Evolutionary conservation across 1,140 invertebrate species (phyloP).

Genomic region (Drosophila varians): DNA sequence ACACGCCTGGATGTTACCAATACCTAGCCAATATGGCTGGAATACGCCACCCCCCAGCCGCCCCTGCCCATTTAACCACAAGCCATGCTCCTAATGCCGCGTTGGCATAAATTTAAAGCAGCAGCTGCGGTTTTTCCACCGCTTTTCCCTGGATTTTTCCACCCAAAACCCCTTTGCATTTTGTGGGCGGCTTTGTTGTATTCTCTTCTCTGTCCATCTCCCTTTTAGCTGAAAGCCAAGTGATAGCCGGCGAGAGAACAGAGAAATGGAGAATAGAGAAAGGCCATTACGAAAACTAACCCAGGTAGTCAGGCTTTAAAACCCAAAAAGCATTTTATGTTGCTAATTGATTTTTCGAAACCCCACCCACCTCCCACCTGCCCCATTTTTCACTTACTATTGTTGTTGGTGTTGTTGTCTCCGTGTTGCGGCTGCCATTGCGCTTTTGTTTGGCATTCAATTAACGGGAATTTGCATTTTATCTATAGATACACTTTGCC

Average conservation of each 20-base stretch:
- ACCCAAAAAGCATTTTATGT: constrained; percentile 64
- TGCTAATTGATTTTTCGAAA: constrained; percentile 77
- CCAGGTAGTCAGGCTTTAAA: constrained; percentile 37
- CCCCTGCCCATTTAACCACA: constrained; percentile 54
- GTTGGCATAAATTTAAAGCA: constrained; percentile 79
- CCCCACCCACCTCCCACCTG: not conserved
- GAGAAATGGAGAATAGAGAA: constrained; percentile 18
- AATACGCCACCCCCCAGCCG: not conserved
- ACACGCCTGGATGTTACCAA: constrained; percentile 44
- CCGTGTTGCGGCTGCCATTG: constrained; percentile 34
- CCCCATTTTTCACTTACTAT: not conserved
- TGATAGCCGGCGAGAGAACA: not conserved
- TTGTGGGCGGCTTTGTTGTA: constrained; percentile 19
- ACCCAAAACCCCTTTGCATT: not conserved
- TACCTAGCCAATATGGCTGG: constrained; percentile 66
- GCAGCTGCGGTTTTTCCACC: constrained; percentile 73
- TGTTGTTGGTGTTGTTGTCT: not conserved
- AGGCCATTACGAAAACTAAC: constrained; percentile 30
- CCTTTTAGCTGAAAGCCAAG: constrained; percentile 17
- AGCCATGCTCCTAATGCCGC: constrained; percentile 75
- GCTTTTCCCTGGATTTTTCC: constrained; percentile 9
- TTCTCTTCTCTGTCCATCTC: not conserved
- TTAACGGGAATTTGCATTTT: constrained; percentile 75
- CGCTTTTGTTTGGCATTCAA: constrained; percentile 73
- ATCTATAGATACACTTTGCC: constrained; percentile 48